Percentiles rank a stretch among this genome's conserved stretches.
Evolutionary conservation across 2,888 invertebrate genomes (phyloP).

Genomic region (Drosophila hamatofila): DNA sequence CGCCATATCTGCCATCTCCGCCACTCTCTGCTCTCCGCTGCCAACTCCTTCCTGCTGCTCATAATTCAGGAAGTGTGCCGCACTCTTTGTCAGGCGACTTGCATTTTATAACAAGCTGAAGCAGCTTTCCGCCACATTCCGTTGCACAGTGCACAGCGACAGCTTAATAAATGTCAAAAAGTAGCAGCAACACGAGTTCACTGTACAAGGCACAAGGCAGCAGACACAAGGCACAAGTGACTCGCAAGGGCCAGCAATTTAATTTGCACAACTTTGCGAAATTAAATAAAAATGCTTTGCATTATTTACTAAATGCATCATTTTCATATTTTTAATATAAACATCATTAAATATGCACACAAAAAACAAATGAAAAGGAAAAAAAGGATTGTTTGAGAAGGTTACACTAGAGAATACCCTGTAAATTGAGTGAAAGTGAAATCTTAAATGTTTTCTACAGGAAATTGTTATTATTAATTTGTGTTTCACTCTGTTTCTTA

Average conservation of each 20-base stretch:
- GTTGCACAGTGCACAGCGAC: constrained; percentile 26
- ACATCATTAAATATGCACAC: constrained; percentile 55
- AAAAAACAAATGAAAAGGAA: background rate
- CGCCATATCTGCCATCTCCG: too few species aligned
- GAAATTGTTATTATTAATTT: background rate
- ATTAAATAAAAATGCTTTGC: constrained; percentile 37
- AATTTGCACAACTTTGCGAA: constrained; percentile 25
- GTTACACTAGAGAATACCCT: constrained; percentile 1
- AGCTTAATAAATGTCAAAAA: constrained; percentile 76
- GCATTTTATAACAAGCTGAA: constrained; percentile 69
- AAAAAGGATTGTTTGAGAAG: background rate
- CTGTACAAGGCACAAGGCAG: constrained; percentile 20
- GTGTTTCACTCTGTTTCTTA: background rate
- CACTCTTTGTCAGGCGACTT: constrained; percentile 62
- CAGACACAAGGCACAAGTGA: constrained; percentile 8
- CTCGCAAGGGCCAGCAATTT: constrained; percentile 23
- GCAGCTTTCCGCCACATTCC: constrained; percentile 46
- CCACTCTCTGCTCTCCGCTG: background rate
- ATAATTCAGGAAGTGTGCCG: constrained; percentile 77
- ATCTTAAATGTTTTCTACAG: too few species aligned
- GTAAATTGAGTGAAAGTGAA: background rate
- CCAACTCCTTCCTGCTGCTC: constrained; percentile 45
- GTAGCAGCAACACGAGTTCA: constrained; percentile 22
- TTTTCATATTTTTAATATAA: constrained; percentile 47
- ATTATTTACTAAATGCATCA: constrained; percentile 46